Percentiles rank a stretch among this genome's conserved stretches.
These are phyloP conservation scores for Mythimna lalbum DNA, from an alignment of 2,888 invertebrate genomes.

Conservation along the genomic window DNA sequence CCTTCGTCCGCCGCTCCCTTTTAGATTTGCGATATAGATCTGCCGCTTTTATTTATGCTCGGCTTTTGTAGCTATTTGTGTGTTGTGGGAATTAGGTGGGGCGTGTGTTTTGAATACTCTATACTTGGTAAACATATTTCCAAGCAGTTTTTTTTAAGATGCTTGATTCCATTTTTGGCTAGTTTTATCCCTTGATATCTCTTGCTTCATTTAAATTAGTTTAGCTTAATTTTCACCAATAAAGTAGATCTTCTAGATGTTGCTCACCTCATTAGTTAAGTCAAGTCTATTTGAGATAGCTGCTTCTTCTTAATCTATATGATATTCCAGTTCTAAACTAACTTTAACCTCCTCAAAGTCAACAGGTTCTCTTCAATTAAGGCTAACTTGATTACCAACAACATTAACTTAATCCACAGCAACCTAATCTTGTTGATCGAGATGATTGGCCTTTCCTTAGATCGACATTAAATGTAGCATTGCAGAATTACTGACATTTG, in stretches of 20 bases:
- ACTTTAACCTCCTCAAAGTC: not conserved
- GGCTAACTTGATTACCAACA: not conserved
- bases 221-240: not conserved
- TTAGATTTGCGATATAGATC: constrained; percentile 81
- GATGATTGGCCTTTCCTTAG: constrained; percentile 15
- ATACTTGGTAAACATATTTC: not conserved
- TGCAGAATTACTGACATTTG: constrained; percentile 44
- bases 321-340: not conserved
- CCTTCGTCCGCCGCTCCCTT: constrained; percentile 87
- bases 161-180: too few species aligned
- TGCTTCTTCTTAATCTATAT: not conserved
- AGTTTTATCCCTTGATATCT: not conserved
- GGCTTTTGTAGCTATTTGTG: constrained; percentile 72
- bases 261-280: not conserved
- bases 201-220: not conserved
- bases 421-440: not conserved
- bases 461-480: constrained; percentile 24
- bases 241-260: not conserved
- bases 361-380: not conserved
- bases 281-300: not conserved
- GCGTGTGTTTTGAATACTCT: constrained; percentile 37
- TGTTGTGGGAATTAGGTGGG: constrained; percentile 67
- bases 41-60: constrained; percentile 70
- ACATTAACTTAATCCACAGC: not conserved
- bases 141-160: not conserved